Evolutionary conservation across 2,113 vertebrate species (phyloP).

Genomic region (Pseudonaja textilis): DNA sequence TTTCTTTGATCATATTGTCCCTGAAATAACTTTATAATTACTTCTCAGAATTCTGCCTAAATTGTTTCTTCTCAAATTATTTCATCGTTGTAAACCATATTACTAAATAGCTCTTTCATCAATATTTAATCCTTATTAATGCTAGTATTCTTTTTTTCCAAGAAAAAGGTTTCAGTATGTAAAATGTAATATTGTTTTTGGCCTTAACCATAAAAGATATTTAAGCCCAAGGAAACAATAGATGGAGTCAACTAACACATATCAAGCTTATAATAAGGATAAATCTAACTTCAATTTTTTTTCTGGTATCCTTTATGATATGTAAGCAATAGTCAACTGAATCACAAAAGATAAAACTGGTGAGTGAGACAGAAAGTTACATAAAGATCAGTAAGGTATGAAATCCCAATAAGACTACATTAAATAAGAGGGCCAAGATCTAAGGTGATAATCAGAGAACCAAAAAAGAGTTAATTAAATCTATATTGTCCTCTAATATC

Average conservation of each 20-base stretch:
- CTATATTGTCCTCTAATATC: not conserved
- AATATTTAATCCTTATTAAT: not conserved
- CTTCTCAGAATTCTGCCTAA: not conserved
- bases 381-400: not conserved
- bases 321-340: not conserved
- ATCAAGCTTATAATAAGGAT: not conserved
- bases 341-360: not conserved
- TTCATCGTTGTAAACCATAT: not conserved
- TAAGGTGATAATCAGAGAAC: not conserved
- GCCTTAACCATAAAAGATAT: not conserved
- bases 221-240: not conserved
- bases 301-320: not conserved
- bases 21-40: not conserved
- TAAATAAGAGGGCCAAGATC: not conserved
- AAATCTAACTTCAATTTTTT: not conserved
- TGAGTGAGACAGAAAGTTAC: not conserved
- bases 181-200: not conserved
- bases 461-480: not conserved
- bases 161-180: not conserved
- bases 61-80: not conserved
- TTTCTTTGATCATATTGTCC: not conserved
- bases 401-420: not conserved
- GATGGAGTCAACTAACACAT: not conserved
- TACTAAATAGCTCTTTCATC: not conserved
- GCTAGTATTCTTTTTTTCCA: not conserved